Evolutionary conservation across 2,797 vertebrate genomes (phyloP), one percentile per base, ranked within the genome.

Genomic region (Sitta carolinensis): DNA sequence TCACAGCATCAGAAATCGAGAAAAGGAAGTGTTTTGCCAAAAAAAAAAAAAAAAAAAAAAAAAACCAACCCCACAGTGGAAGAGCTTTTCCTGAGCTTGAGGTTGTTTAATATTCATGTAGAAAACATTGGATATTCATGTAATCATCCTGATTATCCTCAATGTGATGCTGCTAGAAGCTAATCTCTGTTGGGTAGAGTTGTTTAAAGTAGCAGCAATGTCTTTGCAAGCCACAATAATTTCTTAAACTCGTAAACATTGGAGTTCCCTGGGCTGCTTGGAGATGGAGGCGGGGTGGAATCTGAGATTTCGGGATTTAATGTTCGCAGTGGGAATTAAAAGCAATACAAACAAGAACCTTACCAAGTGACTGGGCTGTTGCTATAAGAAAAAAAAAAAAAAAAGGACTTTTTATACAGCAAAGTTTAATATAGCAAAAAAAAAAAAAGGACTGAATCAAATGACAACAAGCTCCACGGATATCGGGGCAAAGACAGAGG

Each of bases 111-210:
- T 76, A 90, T 86, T 92, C 87, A 76, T 62, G n/a, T 10, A 87
- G 32, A 48, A 74, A 75, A 57, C 59, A 30, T 7, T 54, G 43
- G 84, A 77, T 70, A 80, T 89, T 94, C 74, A 50, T 50, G 47
- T 19, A 85, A 90, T 80, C 73, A 72, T 68, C 57, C 45, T 59
- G 76, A 93, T 92, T 93, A 90, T 78, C n/a, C 50, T 84, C 43
- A 79, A 66, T 30, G 9, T 16, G 48, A 67, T 34, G 84, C 52
- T 93, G 59, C 36, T 92, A 50, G 93, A 92, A 84, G 70, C 82
- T 81, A 70, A 52, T 73, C 23, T 90, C 23, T 13, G 80, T 19
- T 23, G 63, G 74, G 43, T 66, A 87, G 52, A 61, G 40, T 27
- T 81, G 67, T 74, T 70, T 52, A 83, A 96, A 86, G 43, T 25